Conservation (phyloP, 2,888 invertebrate genomes). For the Cremastinae sp. region DNA sequence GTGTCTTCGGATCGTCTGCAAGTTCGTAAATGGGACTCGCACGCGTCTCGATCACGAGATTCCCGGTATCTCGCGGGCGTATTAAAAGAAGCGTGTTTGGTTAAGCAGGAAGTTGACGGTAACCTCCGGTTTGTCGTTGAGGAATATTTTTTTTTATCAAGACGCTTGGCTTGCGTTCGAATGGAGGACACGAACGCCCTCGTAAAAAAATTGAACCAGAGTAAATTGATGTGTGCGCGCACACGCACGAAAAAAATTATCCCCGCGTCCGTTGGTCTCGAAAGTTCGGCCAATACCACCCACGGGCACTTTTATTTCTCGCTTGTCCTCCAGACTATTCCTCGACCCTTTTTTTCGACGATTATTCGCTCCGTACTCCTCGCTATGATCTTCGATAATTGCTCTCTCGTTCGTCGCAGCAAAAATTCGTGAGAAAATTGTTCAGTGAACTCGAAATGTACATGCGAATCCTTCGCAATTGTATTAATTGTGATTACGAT, state of each 20-base stretch:
- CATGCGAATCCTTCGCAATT: too few species aligned
- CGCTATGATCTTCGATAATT: too few species aligned
- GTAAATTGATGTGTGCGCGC: constrained; percentile 12
- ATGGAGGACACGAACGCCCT: constrained; percentile 62
- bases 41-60: constrained; percentile 42
- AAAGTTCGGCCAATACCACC: constrained; percentile 60
- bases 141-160: constrained; percentile 74
- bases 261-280: constrained; percentile 38
- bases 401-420: too few species aligned
- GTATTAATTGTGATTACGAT: too few species aligned
- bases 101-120: constrained; percentile 75
- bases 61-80: constrained; percentile 20
- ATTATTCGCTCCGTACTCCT: too few species aligned
- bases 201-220: background rate
- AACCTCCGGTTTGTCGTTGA: constrained; percentile 70
- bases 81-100: constrained; percentile 44
- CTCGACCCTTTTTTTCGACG: constrained; percentile 2
- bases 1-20: constrained; percentile 26
- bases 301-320: constrained; percentile 54
- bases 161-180: constrained; percentile 69
- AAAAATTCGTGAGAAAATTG: too few species aligned
- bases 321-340: constrained; percentile 27
- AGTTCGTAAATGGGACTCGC: constrained; percentile 28
- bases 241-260: constrained; percentile 48
- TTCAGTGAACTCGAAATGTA: too few species aligned